Evolutionary conservation across 2,888 invertebrate genomes (phyloP).

Genomic region (Elaeidobius kamerunicus): DNA sequence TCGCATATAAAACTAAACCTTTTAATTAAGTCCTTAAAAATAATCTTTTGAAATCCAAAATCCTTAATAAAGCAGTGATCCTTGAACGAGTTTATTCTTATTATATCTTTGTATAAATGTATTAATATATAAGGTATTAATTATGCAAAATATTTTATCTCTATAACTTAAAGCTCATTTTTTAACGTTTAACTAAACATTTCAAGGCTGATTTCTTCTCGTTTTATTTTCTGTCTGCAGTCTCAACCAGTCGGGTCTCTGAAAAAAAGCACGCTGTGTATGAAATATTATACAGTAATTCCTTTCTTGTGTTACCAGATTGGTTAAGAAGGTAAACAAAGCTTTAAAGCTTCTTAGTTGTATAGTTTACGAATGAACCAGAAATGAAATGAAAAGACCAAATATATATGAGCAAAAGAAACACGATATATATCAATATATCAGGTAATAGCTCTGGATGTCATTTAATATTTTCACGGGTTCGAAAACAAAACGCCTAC

Average conservation of each 20-base stretch:
- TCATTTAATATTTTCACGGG: no score
- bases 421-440: no score
- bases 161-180: not conserved
- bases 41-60: no score
- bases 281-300: constrained; percentile 26
- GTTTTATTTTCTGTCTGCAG: constrained; percentile 15
- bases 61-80: no score
- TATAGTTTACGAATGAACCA: constrained; percentile 18
- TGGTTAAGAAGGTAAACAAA: constrained; percentile 25
- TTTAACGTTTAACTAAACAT: constrained; percentile 1
- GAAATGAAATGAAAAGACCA: not conserved
- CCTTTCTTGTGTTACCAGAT: constrained; percentile 24
- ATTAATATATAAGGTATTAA: no score
- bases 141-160: not conserved
- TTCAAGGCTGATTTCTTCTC: constrained; percentile 14
- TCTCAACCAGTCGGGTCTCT: constrained; percentile 2
- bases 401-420: not conserved
- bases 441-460: no score
- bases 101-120: no score
- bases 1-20: no score
- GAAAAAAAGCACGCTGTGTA: constrained; percentile 15
- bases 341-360: constrained; percentile 24
- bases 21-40: no score
- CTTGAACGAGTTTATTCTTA: no score
- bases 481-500: no score